phyloP scores from a whole-genome alignment of 1,140 invertebrate species.

The Bombus waltoni region DNA sequence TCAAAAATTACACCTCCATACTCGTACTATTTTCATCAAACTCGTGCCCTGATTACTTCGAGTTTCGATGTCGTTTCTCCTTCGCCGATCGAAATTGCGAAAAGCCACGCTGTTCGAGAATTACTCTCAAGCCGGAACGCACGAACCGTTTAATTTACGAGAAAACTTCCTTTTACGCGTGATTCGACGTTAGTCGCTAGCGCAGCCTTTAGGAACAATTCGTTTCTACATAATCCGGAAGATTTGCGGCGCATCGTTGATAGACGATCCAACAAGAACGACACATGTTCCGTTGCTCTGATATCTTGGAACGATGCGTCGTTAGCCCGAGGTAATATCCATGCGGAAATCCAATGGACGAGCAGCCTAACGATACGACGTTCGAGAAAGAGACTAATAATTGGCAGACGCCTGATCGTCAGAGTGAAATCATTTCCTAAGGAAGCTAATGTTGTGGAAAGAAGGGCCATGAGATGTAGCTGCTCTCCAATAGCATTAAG shows the following conservation, averaged over 20 bases:
- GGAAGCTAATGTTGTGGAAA: conserved; percentile 29
- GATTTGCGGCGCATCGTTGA: neutral
- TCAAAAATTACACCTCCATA: too few species aligned
- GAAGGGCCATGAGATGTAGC: neutral
- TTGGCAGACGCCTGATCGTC: neutral
- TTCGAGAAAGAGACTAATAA: conserved; percentile 40
- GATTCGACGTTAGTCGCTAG: neutral
- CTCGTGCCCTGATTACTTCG: neutral
- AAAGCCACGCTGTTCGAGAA: neutral
- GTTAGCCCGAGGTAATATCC: conserved; percentile 26
- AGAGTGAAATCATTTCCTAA: conserved; percentile 22
- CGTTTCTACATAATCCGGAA: neutral
- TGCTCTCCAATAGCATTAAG: neutral
- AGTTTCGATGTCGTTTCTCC: too few species aligned
- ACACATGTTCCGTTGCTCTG: conserved; percentile 11
- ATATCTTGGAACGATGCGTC: neutral
- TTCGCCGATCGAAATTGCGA: neutral
- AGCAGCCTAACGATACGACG: conserved; percentile 19
- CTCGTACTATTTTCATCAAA: neutral
- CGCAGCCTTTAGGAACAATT: neutral
- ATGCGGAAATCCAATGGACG: neutral
- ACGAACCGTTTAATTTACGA: neutral
- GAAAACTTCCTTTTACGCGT: neutral
- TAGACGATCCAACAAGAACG: neutral
- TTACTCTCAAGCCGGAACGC: neutral